These are phyloP conservation scores for Rhinichthys klamathensis DNA, from an alignment of 2,113 vertebrate genomes.

Conservation along the genomic window DNA sequence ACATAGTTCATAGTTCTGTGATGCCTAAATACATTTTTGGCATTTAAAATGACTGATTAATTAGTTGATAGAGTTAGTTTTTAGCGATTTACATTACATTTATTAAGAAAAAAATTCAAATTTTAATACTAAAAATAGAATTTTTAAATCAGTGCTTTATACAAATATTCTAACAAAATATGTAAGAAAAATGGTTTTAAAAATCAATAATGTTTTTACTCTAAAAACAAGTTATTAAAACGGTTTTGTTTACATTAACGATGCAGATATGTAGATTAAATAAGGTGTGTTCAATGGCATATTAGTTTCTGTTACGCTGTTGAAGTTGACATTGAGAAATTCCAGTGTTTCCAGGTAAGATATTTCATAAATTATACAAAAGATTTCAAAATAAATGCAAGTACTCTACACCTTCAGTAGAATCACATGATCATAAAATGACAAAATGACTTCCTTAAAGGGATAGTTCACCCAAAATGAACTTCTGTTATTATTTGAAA, in stretches of 20 bases:
- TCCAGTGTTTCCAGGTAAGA: not conserved
- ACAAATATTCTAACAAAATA: not conserved
- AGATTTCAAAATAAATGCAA: not conserved
- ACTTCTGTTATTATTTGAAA: not conserved
- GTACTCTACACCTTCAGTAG: not conserved
- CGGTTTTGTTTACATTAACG: not conserved
- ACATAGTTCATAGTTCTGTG: not conserved
- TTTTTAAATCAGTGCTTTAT: not conserved
- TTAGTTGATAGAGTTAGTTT: too few species aligned
- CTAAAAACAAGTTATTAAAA: not conserved
- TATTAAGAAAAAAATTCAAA: fast-evolving
- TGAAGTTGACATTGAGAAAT: not conserved
- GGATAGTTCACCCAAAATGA: too few species aligned
- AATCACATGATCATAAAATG: not conserved
- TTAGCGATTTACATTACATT: too few species aligned
- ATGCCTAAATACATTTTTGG: not conserved
- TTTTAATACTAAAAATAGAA: not conserved
- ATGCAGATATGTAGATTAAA: not conserved
- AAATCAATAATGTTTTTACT: not conserved
- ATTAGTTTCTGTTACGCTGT: not conserved
- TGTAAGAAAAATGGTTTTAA: not conserved
- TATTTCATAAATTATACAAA: not conserved
- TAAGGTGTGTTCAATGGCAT: not conserved
- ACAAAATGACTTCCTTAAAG: not conserved
- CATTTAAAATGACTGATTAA: not conserved